These are phyloP conservation scores for Pseudomugil tenellus DNA, from an alignment of 2,797 vertebrate species.

Conservation along the genomic window DNA sequence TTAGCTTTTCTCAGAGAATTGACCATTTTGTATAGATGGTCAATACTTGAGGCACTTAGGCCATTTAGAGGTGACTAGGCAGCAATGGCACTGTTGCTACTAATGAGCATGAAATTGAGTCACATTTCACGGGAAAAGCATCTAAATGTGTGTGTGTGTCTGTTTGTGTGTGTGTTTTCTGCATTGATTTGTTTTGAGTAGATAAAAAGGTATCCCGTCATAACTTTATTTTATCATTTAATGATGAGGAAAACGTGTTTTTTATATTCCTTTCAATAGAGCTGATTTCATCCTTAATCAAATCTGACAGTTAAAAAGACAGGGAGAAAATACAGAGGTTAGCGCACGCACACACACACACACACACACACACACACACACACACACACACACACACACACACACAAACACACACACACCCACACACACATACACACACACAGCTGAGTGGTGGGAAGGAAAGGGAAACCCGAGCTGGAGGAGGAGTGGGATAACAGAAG, in stretches of 20 bases:
- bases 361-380: conserved; percentile 49
- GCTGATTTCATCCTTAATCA: conserved; percentile 38
- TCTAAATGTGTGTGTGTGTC: conserved; percentile 4
- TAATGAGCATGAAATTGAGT: conserved; percentile 65
- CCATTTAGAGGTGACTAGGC: conserved; percentile 64
- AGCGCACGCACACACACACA: conserved; percentile 41
- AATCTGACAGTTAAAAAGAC: conserved; percentile 56
- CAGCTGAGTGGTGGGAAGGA: conserved; percentile 71
- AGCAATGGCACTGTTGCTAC: conserved; percentile 48
- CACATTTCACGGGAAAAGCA: conserved; percentile 39
- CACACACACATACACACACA: conserved; percentile 30
- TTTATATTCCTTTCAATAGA: conserved; percentile 8
- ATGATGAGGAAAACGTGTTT: not conserved
- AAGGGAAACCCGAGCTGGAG: conserved; percentile 77
- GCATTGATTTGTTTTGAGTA: conserved; percentile 21
- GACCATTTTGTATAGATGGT: conserved; percentile 69
- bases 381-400: conserved; percentile 26
- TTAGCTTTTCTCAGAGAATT: conserved; percentile 63
- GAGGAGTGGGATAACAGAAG: conserved; percentile 84
- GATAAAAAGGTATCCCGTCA: conserved; percentile 26
- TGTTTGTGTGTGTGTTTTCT: conserved; percentile 3
- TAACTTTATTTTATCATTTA: conserved; percentile 14
- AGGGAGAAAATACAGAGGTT: conserved; percentile 39
- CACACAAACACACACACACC: conserved; percentile 23
- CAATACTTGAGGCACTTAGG: conserved; percentile 71